Base-by-base conservation (phyloP, 2,888 invertebrate species). In the Idaea aversata region DNA sequence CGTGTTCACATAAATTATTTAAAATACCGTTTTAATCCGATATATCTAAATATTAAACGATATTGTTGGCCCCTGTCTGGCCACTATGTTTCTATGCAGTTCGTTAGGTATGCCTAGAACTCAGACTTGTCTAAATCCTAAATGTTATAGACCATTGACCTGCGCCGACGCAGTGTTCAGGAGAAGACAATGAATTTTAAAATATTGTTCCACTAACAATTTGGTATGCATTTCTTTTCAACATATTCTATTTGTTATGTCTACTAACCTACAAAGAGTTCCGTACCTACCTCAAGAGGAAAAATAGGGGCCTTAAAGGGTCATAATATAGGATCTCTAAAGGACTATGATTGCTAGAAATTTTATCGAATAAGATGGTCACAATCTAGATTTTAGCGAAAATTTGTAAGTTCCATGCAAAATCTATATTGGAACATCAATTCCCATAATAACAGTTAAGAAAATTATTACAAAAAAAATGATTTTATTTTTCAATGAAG, bases 71-170 rank as follows among this genome's bases (percentile, higher is more conserved):
- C 63, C 68, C 63, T 63, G 70, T 71, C 67, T 67, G 69, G 67
- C 66, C 62, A 70, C 69, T 68, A 59, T 60, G 66, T 68, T 63
- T 65, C 66, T 67, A 68, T 63, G 65, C 68, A 63, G 69, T n/a
- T n/a, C n/a, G 62, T 62, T 62, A 61, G 57, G 61, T 67, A 57
- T 13, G 62, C 35, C 59, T 60, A 16, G 35, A 47, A 60, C 69
- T 67, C 69, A 73, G 74, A 73, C 70, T 76, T 73, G 75, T 74
- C 74, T 77, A 77, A 78, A 72, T 73, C 66, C 67, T 68, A 72
- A 69, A 68, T 68, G 69, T 65, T 72, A 67, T 70, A 77, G 81
- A 77, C 61, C 79, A 67, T 77, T 80, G 77, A 82, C 77, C 77
- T 72, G 70, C 65, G 68, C 60, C 67, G 75, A 10, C 47, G 47